Evolutionary conservation across 1,140 invertebrate species (phyloP).

Genomic region (Venustaconcha ellipsiformis): DNA sequence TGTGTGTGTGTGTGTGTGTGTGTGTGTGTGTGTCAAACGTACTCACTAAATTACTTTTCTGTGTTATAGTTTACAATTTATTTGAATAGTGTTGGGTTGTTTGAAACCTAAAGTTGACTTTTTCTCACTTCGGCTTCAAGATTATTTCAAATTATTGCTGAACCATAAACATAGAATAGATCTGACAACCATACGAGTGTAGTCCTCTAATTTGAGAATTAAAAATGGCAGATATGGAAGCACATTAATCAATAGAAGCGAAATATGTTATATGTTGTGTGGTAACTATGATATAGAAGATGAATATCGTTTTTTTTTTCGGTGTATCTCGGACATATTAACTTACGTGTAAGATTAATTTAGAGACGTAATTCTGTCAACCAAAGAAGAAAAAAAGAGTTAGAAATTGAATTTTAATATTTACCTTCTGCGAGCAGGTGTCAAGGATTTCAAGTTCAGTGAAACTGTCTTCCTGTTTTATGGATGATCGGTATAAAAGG

Average conservation of each 20-base stretch:
- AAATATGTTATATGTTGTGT: not conserved
- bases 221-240: not conserved
- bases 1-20: too few relatives aligned
- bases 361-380: not conserved
- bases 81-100: too few relatives aligned
- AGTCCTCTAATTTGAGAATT: too few relatives aligned
- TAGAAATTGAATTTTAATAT: constrained; percentile 54
- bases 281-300: not conserved
- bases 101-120: too few relatives aligned
- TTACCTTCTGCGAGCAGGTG: constrained; percentile 84
- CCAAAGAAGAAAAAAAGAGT: too few relatives aligned
- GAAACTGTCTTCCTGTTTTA: constrained; percentile 81
- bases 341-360: not conserved
- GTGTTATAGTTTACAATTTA: too few relatives aligned
- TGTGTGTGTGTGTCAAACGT: too few relatives aligned
- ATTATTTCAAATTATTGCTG: too few relatives aligned
- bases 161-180: too few relatives aligned
- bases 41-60: too few relatives aligned
- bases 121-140: too few relatives aligned
- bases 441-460: constrained; percentile 87
- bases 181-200: too few relatives aligned
- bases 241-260: not conserved
- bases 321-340: not conserved
- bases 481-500: constrained; percentile 82
- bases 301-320: not conserved